phyloP scores from a whole-genome alignment of 2,888 invertebrate genomes.

The Chymomyza procnemis region DNA sequence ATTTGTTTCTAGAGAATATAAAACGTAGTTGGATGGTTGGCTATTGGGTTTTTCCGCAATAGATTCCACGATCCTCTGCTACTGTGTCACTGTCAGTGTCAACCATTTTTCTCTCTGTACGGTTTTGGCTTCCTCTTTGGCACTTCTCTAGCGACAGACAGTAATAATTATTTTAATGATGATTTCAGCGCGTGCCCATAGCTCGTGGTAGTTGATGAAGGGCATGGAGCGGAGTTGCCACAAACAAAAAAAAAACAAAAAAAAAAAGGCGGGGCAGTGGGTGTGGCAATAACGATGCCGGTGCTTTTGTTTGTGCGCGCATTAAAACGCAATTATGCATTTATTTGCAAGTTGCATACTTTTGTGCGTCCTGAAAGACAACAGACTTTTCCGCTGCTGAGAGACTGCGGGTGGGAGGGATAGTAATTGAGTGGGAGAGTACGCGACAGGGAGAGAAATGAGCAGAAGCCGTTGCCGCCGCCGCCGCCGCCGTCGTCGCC shows the following conservation, averaged over 20 bases:
- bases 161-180: constrained; percentile 65
- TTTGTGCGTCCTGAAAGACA: constrained; percentile 23
- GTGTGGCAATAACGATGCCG: neutral
- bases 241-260: too few relatives aligned
- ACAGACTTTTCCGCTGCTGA: constrained; percentile 31
- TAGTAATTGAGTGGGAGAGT: neutral
- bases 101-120: neutral
- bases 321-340: constrained; percentile 60
- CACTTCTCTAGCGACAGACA: constrained; percentile 31
- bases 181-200: constrained; percentile 43
- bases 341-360: constrained; percentile 45
- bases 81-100: neutral
- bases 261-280: neutral
- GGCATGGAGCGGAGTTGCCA: neutral
- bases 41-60: too few relatives aligned
- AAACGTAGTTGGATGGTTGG: too few relatives aligned
- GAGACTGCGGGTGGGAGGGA: constrained; percentile 6
- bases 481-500: neutral
- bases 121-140: neutral
- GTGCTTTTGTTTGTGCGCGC: constrained; percentile 55
- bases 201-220: neutral
- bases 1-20: too few relatives aligned
- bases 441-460: neutral
- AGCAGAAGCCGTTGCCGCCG: neutral
- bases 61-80: neutral